phyloP scores from a whole-genome alignment of 2,113 vertebrate species.

The Clarias batrachus region DNA sequence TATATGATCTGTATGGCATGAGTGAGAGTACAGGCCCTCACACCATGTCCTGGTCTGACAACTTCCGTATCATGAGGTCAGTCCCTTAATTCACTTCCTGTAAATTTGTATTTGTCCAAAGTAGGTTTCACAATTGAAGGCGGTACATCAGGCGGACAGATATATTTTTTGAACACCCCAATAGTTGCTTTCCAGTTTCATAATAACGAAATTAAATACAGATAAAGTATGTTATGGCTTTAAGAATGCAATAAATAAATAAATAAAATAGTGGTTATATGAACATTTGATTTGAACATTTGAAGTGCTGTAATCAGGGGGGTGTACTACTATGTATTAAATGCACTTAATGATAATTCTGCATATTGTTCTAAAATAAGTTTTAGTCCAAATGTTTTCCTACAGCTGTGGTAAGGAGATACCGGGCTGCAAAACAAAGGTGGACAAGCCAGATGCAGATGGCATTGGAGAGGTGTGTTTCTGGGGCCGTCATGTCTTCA shows the following conservation, averaged over 20 bases:
- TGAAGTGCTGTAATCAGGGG: not conserved
- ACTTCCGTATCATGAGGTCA: constrained; percentile 67
- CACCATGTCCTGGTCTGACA: constrained; percentile 48
- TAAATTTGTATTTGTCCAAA: not conserved
- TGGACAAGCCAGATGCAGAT: constrained; percentile 67
- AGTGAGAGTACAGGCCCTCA: constrained; percentile 75
- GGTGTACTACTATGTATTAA: not conserved
- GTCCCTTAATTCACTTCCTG: not conserved
- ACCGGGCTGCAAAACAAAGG: constrained; percentile 66
- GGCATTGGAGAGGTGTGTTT: constrained; percentile 77
- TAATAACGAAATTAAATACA: not conserved
- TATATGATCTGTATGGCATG: constrained; percentile 74
- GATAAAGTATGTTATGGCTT: not conserved
- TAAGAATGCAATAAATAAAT: not conserved
- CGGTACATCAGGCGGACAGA: too few species aligned
- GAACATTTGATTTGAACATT: not conserved
- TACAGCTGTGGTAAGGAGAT: constrained; percentile 73
- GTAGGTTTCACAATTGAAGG: not conserved
- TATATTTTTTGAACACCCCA: not conserved
- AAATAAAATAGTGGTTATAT: not conserved
- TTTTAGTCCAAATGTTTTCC: not conserved
- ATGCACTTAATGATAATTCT: not conserved
- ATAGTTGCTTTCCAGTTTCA: not conserved
- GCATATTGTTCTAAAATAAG: too few species aligned
- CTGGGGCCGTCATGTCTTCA: constrained; percentile 78